Percentiles rank a stretch among this genome's conserved stretches.
Conservation (phyloP, 2,797 vertebrate species). For the Myotis planiceps region DNA sequence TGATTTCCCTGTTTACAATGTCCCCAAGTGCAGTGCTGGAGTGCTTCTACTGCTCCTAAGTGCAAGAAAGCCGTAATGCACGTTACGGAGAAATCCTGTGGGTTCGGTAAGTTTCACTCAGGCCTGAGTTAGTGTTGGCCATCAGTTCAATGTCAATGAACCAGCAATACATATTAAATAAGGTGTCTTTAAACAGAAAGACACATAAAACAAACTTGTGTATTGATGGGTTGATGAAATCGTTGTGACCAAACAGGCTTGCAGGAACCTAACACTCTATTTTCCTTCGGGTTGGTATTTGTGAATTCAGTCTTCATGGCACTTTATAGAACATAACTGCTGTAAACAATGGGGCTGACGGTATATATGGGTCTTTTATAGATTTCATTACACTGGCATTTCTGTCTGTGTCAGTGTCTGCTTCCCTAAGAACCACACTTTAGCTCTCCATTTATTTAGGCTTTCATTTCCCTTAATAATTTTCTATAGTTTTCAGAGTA, state of each 20-base stretch:
- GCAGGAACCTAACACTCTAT: not conserved
- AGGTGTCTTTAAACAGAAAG: not conserved
- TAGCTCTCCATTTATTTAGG: not conserved
- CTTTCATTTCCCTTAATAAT: slow-evolving; percentile 26
- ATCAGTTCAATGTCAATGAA: not conserved
- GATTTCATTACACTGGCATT: not conserved
- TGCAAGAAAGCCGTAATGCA: not conserved
- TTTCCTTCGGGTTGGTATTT: not conserved
- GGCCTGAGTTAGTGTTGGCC: not conserved
- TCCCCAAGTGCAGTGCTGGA: not conserved
- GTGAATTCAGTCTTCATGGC: not conserved
- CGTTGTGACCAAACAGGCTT: not conserved
- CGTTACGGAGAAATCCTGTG: not conserved
- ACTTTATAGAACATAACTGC: not conserved
- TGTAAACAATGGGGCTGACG: not conserved
- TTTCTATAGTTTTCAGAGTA: not conserved
- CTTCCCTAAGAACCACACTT: not conserved
- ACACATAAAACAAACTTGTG: not conserved
- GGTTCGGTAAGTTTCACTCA: not conserved
- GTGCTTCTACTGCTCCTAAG: not conserved
- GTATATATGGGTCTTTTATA: not conserved
- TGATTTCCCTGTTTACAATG: not conserved
- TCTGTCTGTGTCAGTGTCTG: not conserved
- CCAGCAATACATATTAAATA: not conserved
- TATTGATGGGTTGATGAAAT: not conserved